Evolutionary conservation across 1,140 invertebrate genomes (phyloP).

Genomic region (Heliconius melpomene): DNA sequence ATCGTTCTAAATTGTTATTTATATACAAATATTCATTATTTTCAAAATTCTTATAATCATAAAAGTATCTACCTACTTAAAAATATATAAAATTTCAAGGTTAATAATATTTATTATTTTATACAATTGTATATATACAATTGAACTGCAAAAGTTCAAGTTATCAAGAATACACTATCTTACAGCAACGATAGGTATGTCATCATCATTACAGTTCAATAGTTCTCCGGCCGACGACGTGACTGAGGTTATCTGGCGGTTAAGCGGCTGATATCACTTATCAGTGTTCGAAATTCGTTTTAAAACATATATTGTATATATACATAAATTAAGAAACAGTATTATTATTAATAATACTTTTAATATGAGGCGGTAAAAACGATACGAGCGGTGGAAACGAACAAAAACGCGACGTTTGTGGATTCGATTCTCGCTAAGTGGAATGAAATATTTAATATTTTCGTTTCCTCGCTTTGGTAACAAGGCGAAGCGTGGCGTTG

Average conservation of each 20-base stretch:
- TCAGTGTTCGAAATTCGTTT: neutral
- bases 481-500: no score
- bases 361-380: neutral
- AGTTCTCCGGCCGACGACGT: slow-evolving; percentile 27
- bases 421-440: no score
- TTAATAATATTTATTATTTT: neutral
- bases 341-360: neutral
- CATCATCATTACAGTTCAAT: slow-evolving; percentile 25
- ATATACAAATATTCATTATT: no score
- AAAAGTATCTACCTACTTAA: neutral
- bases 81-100: neutral
- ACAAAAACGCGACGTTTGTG: no score
- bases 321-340: neutral
- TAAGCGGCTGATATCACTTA: neutral
- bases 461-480: no score
- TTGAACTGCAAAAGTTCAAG: no score
- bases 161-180: neutral
- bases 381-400: no score
- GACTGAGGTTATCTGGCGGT: slow-evolving; percentile 19
- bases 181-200: slow-evolving; percentile 4
- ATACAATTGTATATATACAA: neutral
- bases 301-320: neutral
- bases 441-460: no score
- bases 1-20: no score
- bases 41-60: no score